Conservation (phyloP, 2,113 vertebrate species). For the Rhombomys opimus region DNA sequence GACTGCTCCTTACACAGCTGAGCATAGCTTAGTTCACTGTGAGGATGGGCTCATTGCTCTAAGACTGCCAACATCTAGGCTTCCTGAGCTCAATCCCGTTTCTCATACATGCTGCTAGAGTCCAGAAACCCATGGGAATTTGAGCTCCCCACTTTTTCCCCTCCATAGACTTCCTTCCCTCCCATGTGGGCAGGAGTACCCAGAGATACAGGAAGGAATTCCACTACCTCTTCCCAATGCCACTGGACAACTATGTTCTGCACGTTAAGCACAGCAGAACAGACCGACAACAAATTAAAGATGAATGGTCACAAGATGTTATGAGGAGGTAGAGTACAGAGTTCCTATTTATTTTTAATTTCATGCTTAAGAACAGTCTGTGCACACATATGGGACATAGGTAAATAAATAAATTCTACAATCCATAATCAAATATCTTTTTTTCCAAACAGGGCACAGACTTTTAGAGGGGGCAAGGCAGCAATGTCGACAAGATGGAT, state of each 20-base stretch:
- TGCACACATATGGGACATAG: too few species aligned
- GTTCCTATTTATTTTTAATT: constrained; percentile 36
- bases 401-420: background rate
- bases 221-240: too few species aligned
- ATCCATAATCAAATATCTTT: background rate
- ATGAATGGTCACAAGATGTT: background rate
- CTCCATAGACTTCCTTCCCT: background rate
- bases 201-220: background rate
- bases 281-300: background rate
- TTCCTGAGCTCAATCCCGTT: background rate
- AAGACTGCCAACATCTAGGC: background rate
- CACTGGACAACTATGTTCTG: background rate
- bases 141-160: background rate
- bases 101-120: background rate
- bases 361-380: background rate
- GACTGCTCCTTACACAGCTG: too few species aligned
- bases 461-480: background rate
- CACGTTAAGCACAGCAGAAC: too few species aligned
- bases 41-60: background rate
- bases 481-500: background rate
- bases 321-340: background rate
- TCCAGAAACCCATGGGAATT: background rate
- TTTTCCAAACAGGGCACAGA: background rate
- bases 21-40: background rate
- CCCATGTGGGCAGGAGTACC: background rate